Base-by-base conservation (phyloP, 2,113 vertebrate genomes). In the Chelonoidis abingdonii region DNA sequence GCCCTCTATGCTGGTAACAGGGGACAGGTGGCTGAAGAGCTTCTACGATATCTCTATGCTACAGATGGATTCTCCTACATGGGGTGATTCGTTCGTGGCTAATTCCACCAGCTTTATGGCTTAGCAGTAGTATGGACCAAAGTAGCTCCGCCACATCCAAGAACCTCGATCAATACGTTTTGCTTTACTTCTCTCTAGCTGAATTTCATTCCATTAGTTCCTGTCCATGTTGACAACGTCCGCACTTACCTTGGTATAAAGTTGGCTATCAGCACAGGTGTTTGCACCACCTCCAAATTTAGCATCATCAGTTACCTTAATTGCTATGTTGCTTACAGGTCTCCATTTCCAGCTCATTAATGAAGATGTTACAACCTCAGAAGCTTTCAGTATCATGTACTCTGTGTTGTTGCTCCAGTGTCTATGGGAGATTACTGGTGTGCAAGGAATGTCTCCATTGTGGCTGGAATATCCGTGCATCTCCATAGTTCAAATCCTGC, bases 341-440 rank as follows among this genome's bases (percentile, higher is more conserved):
- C 85, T 95, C 90, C 54, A 65, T 96, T 88, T 88, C 47, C 47
- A 93, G 69, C 78, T 96, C 80, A 95, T 92, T 94, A 95, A 90
- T 52, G 89, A 89, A 95, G n/a, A 22, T 81, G 47, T 89, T 94
- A 93, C 94, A 93, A 89, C 11, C 6, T 87, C 0, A 1, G 29
- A 90, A 49, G 54, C 86, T 56, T 92, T 93, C 89, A 84, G 4
- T 85, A 50, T 72, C 78, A 96, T 91, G 89, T 94, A 93, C 44
- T 88, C 86, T 0, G 2, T 81, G 90, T 72, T 86, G 41, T 57
- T 92, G 16, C 56, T 95, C 94, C 85, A 81, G 56, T 89, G 78
- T 83, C 78, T 94, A 88, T 93, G 69, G 69, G 62, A 54, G 27
- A 83, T 44, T 95, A 35, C 86, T 90, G 93, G 80, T 0, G 1